Evolutionary conservation across 1,140 invertebrate species (phyloP).

Genomic region (Gryon sp.): DNA sequence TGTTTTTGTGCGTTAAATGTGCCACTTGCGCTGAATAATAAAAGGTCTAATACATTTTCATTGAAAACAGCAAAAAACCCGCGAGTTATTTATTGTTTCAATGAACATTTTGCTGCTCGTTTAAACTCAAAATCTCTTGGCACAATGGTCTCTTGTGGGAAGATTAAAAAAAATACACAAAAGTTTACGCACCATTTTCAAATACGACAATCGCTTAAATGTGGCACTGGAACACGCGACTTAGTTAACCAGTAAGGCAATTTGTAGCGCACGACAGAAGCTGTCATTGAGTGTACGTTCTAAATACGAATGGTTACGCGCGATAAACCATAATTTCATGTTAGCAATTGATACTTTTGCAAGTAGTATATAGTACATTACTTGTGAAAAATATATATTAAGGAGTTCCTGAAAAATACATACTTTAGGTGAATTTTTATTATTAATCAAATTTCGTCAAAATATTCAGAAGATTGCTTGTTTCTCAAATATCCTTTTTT

Average conservation of each 20-base stretch:
- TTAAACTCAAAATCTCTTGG: no score
- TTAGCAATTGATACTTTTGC: conserved; percentile 51
- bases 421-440: no score
- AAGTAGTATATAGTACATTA: no score
- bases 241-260: conserved; percentile 50
- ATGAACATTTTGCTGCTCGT: no score
- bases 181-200: no score
- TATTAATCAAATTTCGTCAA: not conserved
- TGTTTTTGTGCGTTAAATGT: conserved; percentile 11
- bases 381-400: no score
- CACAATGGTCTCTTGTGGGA: no score
- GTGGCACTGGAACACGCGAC: conserved; percentile 45
- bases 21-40: conserved; percentile 5
- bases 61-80: conserved; percentile 26
- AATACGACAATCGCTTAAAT: conserved; percentile 39
- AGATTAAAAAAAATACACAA: no score
- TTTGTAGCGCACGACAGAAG: conserved; percentile 63
- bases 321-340: conserved; percentile 60
- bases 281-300: conserved; percentile 56
- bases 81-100: conserved; percentile 55
- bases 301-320: conserved; percentile 61
- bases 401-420: no score
- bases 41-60: conserved; percentile 50
- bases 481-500: no score
- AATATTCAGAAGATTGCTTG: no score